phyloP scores from a whole-genome alignment of 37 sponge, comb jelly and placozoan genomes.

The Ianthella basta region DNA sequence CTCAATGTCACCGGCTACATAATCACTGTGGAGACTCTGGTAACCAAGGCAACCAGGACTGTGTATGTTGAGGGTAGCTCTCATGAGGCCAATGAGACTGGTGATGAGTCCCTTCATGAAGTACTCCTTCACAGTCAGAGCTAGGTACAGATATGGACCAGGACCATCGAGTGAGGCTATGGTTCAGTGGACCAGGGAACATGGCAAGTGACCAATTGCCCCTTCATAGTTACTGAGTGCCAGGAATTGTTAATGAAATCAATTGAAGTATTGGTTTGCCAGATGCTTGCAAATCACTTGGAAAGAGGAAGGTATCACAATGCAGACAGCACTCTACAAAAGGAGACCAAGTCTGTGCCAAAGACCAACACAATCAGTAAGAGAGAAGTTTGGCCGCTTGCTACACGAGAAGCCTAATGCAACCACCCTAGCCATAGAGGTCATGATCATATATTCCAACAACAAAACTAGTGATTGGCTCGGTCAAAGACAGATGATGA shows the following conservation, averaged over 20 bases:
- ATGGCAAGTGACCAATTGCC: background rate
- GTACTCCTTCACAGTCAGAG: no score
- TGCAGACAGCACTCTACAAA: background rate
- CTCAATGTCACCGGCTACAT: no score
- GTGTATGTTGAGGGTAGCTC: no score
- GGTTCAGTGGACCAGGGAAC: constrained; percentile 13
- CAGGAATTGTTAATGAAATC: no score
- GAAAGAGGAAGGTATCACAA: background rate
- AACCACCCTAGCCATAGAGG: constrained; percentile 22
- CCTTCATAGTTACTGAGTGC: background rate
- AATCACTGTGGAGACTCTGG: no score
- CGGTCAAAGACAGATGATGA: no score
- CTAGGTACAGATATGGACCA: no score
- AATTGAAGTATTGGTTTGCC: no score
- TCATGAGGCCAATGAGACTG: no score
- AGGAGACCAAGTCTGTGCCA: constrained; percentile 43
- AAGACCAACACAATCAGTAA: constrained; percentile 37
- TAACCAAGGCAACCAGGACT: no score
- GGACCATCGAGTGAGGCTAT: no score
- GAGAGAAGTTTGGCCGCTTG: constrained; percentile 21
- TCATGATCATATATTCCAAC: constrained; percentile 37
- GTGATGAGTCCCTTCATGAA: no score
- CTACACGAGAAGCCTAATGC: constrained; percentile 55
- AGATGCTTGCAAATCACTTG: constrained; percentile 24
- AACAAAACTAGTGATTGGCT: constrained; percentile 56